Percentiles rank a stretch among this genome's conserved stretches.
Evolutionary conservation across 2,113 vertebrate genomes (phyloP).

Genomic region (Oncorhynchus keta): DNA sequence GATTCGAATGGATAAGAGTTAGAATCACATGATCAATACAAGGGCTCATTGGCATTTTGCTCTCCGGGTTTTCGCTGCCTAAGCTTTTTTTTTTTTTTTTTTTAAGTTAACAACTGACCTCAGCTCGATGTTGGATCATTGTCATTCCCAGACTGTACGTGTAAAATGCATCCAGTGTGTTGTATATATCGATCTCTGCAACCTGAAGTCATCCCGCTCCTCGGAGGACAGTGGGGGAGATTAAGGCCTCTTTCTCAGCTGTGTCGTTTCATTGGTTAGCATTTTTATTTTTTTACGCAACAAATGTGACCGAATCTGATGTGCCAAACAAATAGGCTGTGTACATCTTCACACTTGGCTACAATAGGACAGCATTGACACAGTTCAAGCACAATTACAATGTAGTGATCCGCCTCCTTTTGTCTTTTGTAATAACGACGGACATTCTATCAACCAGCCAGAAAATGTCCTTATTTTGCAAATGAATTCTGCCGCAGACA

Average conservation of each 20-base stretch:
- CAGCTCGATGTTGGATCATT: conserved; percentile 59
- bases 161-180: conserved; percentile 17
- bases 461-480: neutral
- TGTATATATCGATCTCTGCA: conserved; percentile 56
- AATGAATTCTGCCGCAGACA: neutral
- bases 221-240: conserved; percentile 39
- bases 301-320: neutral
- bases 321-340: neutral
- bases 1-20: conserved; percentile 49
- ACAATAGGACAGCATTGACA: neutral
- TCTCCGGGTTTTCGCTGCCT: conserved; percentile 35
- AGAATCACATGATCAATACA: conserved; percentile 63
- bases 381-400: neutral
- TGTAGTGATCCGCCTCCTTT: neutral
- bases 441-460: neutral
- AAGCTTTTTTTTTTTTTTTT: conserved; percentile 41
- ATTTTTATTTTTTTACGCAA: conserved; percentile 8
- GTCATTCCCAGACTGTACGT: conserved; percentile 47
- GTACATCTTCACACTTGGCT: neutral
- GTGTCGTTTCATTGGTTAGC: conserved; percentile 43
- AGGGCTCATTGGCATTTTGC: conserved; percentile 52
- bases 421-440: neutral
- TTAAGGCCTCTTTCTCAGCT: conserved; percentile 38
- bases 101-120: conserved; percentile 55
- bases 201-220: conserved; percentile 18